phyloP scores from a whole-genome alignment of 2,888 invertebrate species.

The Scaptomyza polygonia region DNA sequence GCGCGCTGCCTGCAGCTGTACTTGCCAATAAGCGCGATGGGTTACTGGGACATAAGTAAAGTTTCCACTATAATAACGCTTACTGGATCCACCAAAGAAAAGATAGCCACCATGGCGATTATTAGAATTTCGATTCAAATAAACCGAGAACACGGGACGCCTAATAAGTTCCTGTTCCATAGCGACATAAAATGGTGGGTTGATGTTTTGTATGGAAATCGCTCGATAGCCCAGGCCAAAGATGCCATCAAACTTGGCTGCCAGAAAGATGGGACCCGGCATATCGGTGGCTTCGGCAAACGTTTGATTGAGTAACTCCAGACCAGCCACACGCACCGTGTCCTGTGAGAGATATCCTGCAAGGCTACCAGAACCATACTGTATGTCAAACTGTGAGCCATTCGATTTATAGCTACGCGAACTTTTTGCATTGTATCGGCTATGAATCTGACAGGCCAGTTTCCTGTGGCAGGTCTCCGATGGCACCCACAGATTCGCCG shows the following conservation, averaged over 20 bases:
- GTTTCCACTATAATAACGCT: constrained; percentile 52
- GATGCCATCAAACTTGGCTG: constrained; percentile 71
- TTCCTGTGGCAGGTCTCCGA: constrained; percentile 97
- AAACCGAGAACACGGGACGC: constrained; percentile 62
- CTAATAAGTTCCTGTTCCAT: constrained; percentile 56
- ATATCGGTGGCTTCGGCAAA: constrained; percentile 70
- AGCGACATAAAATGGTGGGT: constrained; percentile 65
- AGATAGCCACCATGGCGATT: constrained; percentile 53
- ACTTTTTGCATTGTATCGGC: constrained; percentile 94
- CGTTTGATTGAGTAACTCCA: constrained; percentile 53
- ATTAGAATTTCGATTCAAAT: constrained; percentile 45
- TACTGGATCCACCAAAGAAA: constrained; percentile 68
- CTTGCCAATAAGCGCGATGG: constrained; percentile 66
- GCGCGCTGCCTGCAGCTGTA: constrained; percentile 50
- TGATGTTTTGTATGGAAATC: constrained; percentile 62
- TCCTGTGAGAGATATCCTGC: constrained; percentile 58
- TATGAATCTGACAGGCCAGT: constrained; percentile 97
- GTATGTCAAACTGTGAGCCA: constrained; percentile 85
- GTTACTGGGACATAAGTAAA: constrained; percentile 67
- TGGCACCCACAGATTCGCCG: constrained; percentile 99
- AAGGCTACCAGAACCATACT: constrained; percentile 68
- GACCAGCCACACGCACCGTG: constrained; percentile 58
- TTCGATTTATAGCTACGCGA: constrained; percentile 93
- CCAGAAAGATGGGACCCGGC: constrained; percentile 72
- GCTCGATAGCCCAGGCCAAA: constrained; percentile 65